Evolutionary conservation across 2,113 vertebrate genomes (phyloP).

Genomic region (Xiphophorus maculatus): DNA sequence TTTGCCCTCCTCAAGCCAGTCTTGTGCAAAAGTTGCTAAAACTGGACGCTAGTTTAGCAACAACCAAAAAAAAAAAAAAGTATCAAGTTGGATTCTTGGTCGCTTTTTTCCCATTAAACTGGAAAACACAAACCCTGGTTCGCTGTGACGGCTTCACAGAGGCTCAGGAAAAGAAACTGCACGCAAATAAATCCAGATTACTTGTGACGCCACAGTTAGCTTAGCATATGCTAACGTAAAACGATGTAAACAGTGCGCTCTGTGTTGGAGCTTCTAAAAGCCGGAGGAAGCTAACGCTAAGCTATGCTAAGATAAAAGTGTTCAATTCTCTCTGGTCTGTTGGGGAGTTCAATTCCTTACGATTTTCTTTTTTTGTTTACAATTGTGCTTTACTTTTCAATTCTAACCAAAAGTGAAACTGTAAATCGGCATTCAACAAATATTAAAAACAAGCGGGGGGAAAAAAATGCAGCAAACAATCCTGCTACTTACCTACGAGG

Average conservation of each 20-base stretch:
- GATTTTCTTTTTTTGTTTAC: no score
- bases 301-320: no score
- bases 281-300: not conserved
- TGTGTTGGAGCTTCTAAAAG: no score
- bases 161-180: not conserved
- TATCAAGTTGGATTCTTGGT: no score
- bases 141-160: not conserved
- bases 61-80: constrained; percentile 8
- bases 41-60: constrained; percentile 25
- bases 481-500: not conserved
- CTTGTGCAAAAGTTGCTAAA: constrained; percentile 69
- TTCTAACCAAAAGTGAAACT: not conserved
- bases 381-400: not conserved
- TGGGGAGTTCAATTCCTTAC: no score
- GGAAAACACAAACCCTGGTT: not conserved
- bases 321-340: not conserved
- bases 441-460: not conserved
- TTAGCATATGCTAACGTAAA: not conserved
- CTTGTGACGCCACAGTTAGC: not conserved
- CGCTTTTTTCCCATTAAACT: not conserved
- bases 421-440: not conserved
- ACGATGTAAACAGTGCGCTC: not conserved
- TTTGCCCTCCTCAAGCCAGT: constrained; percentile 70
- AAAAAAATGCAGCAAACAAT: not conserved
- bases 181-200: not conserved